Conservation (phyloP, 2,797 vertebrate genomes). For the Loriculus beryllinus region DNA sequence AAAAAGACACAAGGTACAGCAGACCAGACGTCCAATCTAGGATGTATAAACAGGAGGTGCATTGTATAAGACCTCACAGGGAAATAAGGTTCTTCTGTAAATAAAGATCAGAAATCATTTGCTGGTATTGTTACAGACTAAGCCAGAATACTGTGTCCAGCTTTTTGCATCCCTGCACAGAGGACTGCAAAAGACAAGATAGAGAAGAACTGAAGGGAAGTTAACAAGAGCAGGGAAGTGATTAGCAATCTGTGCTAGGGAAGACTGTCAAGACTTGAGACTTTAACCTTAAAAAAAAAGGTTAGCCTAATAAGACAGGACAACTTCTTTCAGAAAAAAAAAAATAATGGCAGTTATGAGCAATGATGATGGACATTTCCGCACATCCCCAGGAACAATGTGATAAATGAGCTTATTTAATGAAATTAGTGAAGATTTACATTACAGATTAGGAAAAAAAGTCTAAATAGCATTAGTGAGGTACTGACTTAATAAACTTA, state of each 20-base stretch:
- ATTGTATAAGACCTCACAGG: background rate
- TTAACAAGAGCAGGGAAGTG: background rate
- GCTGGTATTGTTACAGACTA: background rate
- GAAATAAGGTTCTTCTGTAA: background rate
- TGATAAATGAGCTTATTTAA: background rate
- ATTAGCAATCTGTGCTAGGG: background rate
- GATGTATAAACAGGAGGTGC: background rate
- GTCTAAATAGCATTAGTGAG: background rate
- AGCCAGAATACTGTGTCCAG: background rate
- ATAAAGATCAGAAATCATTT: background rate
- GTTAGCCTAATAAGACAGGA: background rate
- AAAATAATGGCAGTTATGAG: background rate
- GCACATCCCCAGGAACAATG: background rate
- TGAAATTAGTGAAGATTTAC: background rate
- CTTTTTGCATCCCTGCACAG: background rate
- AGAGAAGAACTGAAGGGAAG: background rate
- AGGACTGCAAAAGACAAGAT: background rate
- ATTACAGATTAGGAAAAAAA: background rate
- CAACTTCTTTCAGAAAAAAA: background rate
- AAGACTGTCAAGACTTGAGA: background rate
- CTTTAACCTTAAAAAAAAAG: background rate
- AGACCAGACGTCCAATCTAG: background rate
- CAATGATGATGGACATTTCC: accelerated
- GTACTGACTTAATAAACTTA: background rate
- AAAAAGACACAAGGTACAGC: background rate